These are phyloP conservation scores for Mionectes olivaceus DNA, from an alignment of 2,797 vertebrate species.

Conservation along the genomic window DNA sequence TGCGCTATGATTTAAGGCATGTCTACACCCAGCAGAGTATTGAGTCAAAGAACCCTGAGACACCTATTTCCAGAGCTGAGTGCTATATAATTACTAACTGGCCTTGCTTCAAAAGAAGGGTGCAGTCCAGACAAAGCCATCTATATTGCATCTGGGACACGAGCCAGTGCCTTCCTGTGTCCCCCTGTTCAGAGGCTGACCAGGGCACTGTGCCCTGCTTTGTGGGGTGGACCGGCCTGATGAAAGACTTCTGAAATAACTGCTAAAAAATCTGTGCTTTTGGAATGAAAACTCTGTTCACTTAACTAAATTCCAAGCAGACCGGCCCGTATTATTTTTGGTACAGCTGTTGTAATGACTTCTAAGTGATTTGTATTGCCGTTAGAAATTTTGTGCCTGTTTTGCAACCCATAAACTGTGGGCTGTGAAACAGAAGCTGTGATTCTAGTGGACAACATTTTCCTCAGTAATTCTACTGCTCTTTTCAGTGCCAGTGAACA, in stretches of 20 bases:
- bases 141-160: not conserved
- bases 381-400: not conserved
- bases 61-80: conserved; percentile 12
- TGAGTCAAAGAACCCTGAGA: not conserved
- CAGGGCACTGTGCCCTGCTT: not conserved
- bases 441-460: not conserved
- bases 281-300: not conserved
- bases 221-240: not conserved
- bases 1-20: not conserved
- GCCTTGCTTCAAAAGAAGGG: not conserved
- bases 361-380: not conserved
- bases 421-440: not conserved
- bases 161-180: not conserved
- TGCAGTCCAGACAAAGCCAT: not conserved
- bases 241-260: not conserved
- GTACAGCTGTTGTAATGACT: not conserved
- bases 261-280: conserved; percentile 8
- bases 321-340: conserved; percentile 4
- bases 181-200: not conserved
- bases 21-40: not conserved
- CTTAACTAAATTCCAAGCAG: conserved; percentile 5
- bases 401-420: not conserved
- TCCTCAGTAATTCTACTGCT: not conserved
- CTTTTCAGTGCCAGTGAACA: conserved; percentile 33
- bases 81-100: not conserved